phyloP scores from a whole-genome alignment of 2,888 invertebrate genomes.

The Taenaris catops region DNA sequence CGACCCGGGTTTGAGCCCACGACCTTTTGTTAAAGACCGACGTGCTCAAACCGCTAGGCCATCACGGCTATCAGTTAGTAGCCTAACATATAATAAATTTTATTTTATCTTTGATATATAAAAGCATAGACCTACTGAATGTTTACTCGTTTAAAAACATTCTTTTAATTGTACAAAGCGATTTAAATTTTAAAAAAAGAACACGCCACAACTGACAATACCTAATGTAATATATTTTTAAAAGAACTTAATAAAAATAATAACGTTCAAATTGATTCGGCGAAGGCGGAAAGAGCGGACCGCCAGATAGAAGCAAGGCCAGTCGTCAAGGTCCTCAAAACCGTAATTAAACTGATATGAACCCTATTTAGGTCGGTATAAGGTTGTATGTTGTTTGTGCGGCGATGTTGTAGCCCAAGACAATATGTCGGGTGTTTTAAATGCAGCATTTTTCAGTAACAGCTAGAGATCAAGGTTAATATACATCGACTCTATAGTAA shows the following conservation, averaged over 20 bases:
- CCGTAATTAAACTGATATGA: slow-evolving; percentile 31
- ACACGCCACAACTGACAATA: slow-evolving; percentile 3
- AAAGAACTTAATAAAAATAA: slow-evolving; percentile 36
- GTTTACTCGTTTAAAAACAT: too few species aligned
- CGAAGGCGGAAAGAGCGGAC: slow-evolving; percentile 77
- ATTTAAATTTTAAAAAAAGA: not conserved
- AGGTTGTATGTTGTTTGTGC: slow-evolving; percentile 34
- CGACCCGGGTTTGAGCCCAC: too few species aligned
- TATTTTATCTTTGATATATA: too few species aligned
- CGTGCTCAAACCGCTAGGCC: too few species aligned
- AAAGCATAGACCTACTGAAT: too few species aligned
- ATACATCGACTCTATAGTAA: slow-evolving; percentile 27
- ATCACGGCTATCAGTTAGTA: too few species aligned
- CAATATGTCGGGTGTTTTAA: slow-evolving; percentile 66
- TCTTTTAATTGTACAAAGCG: slow-evolving; percentile 2
- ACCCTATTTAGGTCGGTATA: slow-evolving; percentile 32
- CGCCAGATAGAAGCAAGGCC: slow-evolving; percentile 73
- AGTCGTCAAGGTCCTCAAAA: slow-evolving; percentile 59
- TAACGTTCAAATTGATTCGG: slow-evolving; percentile 70
- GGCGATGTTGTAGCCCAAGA: slow-evolving; percentile 42
- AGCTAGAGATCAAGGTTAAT: slow-evolving; percentile 70
- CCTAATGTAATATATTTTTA: slow-evolving; percentile 11
- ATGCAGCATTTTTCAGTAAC: slow-evolving; percentile 76
- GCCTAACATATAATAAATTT: too few species aligned
- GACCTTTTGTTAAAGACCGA: too few species aligned